phyloP scores from a whole-genome alignment of 1,140 invertebrate genomes.

The Lerema accius region DNA sequence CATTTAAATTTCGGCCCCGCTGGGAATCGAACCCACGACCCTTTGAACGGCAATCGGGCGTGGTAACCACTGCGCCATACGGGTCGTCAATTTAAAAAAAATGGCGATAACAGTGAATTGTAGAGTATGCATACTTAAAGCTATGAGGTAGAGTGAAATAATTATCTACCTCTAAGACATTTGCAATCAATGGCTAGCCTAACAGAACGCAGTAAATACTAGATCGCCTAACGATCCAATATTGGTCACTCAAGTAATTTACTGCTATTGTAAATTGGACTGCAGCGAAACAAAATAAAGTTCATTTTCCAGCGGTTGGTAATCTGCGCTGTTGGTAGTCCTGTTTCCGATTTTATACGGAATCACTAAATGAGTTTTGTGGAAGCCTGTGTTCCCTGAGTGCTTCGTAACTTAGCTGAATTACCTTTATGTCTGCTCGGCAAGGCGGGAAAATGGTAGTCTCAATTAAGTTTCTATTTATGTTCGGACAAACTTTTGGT shows the following conservation, averaged over 20 bases:
- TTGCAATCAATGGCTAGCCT: not conserved
- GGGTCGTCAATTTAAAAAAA: too few relatives aligned
- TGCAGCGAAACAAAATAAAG: conserved; percentile 2
- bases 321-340: not conserved
- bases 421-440: not conserved
- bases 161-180: too few relatives aligned
- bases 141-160: too few relatives aligned
- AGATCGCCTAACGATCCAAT: conserved; percentile 20
- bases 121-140: too few relatives aligned
- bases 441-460: too few relatives aligned
- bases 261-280: conserved; percentile 6
- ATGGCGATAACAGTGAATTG: too few relatives aligned
- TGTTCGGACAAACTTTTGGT: too few relatives aligned
- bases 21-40: too few relatives aligned
- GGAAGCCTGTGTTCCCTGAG: not conserved
- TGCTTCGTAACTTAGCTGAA: conserved; percentile 9
- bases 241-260: not conserved
- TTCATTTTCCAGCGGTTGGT: not conserved
- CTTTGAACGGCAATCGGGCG: too few relatives aligned
- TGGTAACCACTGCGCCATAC: too few relatives aligned
- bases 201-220: conserved; percentile 16
- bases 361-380: conserved; percentile 21
- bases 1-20: too few relatives aligned
- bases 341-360: conserved; percentile 24
- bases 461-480: not conserved